Evolutionary conservation across 2,113 vertebrate species (phyloP).

Genomic region (Phylloscopus whistleri): DNA sequence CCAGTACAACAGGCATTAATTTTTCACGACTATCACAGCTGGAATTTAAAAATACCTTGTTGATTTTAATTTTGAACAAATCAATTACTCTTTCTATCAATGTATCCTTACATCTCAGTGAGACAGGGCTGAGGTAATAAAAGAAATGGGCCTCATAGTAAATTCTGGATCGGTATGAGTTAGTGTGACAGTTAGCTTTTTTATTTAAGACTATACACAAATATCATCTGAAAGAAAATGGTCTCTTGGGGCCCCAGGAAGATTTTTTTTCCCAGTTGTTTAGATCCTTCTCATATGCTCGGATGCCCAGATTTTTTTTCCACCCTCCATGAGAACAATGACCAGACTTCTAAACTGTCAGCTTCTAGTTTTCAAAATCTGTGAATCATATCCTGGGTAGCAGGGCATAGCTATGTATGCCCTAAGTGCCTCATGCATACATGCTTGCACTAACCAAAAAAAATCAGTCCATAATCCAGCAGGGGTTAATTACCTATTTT

Average conservation of each 20-base stretch:
- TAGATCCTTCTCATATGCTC: background rate
- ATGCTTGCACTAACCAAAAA: background rate
- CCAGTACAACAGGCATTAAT: background rate
- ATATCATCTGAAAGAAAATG: background rate
- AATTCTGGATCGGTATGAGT: background rate
- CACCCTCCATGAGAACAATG: background rate
- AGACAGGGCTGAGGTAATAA: background rate
- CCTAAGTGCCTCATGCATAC: background rate
- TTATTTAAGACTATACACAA: background rate
- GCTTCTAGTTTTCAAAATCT: background rate
- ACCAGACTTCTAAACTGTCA: background rate
- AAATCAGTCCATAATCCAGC: background rate
- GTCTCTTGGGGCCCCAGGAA: background rate
- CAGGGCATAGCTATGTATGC: background rate
- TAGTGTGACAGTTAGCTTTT: background rate
- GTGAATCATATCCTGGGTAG: background rate
- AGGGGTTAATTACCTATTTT: background rate
- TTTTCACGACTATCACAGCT: background rate
- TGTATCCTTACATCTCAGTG: background rate
- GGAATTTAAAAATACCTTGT: background rate
- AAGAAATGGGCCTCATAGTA: background rate
- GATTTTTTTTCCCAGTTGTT: background rate
- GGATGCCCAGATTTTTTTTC: background rate
- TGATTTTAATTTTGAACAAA: background rate
- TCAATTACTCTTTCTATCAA: background rate